Conservation (phyloP, 2,113 vertebrate species). For the Anser cygnoides region DNA sequence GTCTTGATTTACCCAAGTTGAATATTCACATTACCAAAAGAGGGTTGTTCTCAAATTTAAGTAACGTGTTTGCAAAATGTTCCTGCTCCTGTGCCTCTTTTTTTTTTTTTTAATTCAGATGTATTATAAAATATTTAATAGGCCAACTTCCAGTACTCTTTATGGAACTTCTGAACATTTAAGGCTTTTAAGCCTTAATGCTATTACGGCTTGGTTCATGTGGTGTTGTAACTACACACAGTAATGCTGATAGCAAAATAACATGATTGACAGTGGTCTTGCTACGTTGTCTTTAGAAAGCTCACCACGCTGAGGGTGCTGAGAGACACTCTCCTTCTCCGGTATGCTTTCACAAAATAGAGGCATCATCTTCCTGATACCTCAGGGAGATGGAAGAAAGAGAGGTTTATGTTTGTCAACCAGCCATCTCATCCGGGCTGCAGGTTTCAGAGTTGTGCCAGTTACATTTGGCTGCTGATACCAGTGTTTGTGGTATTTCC, state of each 20-base stretch:
- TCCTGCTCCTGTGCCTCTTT: not conserved
- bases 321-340: not conserved
- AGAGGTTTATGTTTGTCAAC: not conserved
- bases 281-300: not conserved
- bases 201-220: not conserved
- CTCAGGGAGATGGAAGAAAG: accelerated
- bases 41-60: slow-evolving; percentile 23
- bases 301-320: not conserved
- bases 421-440: accelerated
- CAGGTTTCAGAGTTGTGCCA: not conserved
- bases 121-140: not conserved
- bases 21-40: slow-evolving; percentile 45
- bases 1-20: slow-evolving; percentile 82
- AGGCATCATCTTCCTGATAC: not conserved
- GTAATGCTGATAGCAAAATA: not conserved
- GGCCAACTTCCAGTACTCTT: not conserved
- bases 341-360: not conserved
- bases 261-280: not conserved
- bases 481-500: not conserved
- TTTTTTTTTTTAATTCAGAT: not conserved
- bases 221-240: not conserved
- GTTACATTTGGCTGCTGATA: not conserved
- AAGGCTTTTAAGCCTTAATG: too few relatives aligned
- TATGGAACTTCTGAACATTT: not conserved
- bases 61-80: not conserved